phyloP scores from a whole-genome alignment of 2,888 invertebrate genomes.

The Odiellus spinosus region DNA sequence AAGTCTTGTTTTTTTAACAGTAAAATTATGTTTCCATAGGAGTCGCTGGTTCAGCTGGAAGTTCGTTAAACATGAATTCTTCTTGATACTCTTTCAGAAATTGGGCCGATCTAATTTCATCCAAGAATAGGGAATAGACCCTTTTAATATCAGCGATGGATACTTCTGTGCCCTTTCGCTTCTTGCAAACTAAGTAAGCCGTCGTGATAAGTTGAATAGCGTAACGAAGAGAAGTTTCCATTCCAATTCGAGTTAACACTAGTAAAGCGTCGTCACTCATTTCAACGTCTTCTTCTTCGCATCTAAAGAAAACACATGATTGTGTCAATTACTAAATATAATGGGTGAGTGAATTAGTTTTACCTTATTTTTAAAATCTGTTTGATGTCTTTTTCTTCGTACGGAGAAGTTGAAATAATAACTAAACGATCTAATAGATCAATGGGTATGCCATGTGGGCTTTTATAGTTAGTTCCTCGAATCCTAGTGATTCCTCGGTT shows the following conservation, averaged over 20 bases:
- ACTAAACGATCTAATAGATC: slow-evolving; percentile 90
- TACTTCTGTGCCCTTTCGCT: slow-evolving; percentile 57
- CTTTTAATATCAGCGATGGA: slow-evolving; percentile 75
- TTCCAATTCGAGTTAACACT: slow-evolving; percentile 78
- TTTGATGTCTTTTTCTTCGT: slow-evolving; percentile 68
- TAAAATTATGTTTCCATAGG: too few species aligned
- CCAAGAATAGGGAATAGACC: slow-evolving; percentile 85
- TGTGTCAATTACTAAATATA: not conserved
- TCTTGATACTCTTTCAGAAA: slow-evolving; percentile 89
- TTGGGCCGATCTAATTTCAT: slow-evolving; percentile 81
- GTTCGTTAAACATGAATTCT: slow-evolving; percentile 65
- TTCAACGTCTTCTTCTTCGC: slow-evolving; percentile 95
- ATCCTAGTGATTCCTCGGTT: slow-evolving; percentile 89
- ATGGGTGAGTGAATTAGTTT: slow-evolving; percentile 25
- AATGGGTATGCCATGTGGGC: slow-evolving; percentile 93
- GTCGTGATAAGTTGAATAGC: slow-evolving; percentile 95
- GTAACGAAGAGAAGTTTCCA: slow-evolving; percentile 65
- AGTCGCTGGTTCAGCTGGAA: not conserved
- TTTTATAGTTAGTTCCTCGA: slow-evolving; percentile 78
- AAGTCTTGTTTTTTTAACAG: too few species aligned
- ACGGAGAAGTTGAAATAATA: slow-evolving; percentile 87
- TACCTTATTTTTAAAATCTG: slow-evolving; percentile 77
- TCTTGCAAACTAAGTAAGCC: slow-evolving; percentile 77
- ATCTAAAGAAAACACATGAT: slow-evolving; percentile 36
- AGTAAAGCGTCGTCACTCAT: slow-evolving; percentile 78